Evolutionary conservation across 2,113 vertebrate genomes (phyloP), one percentile per base, ranked within the genome.

Genomic region (Bos javanicus): DNA sequence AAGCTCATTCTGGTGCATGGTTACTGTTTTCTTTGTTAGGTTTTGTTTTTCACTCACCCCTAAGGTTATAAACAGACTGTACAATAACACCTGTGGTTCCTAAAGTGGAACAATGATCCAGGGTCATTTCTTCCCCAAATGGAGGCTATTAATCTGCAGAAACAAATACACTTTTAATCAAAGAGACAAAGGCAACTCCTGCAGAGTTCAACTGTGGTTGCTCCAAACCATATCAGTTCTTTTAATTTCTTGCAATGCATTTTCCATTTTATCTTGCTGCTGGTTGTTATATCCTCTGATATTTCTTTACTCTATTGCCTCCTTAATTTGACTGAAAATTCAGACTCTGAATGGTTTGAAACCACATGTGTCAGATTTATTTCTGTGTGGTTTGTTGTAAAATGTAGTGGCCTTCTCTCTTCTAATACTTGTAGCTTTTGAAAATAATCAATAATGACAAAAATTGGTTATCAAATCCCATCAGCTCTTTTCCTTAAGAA

Each of bases 81-180:
- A 97, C 98, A 97, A 94, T 98, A 98, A 86, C 97, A 98, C 98
- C 98, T 98, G 98, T 98, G 98, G 98, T 98, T 98, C 96, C 95
- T 80, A 90, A 96, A 95, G 98, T 95, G 96, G 96, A 98, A 94
- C 95, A 97, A 84, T 93, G 93, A 98, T 97, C 97, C 93, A 78
- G 92, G 92, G 92, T 71, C 91, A 88, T 96, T 98, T 98, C 96
- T 98, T 96, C 92, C 90, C 95, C 78, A 91, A 98, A 93, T 95
- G 85, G 96, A 97, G 88, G 60, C 85, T 97, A 97, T 98, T 98
- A 97, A 98, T 98, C 97, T 98, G 95, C 85, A 96, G 80, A 97
- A 96, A 98, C 91, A 97, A 98, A 98, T 90, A 95, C 57, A 81
- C 33, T 86, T 82, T 90, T 82, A 98, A n/a, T 59, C 78, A 83